Evolutionary conservation across 35 echinoderm and acorn worm species (phyloP), one percentile per base, ranked within the genome.

Genomic region (Eucidaris tribuloides): DNA sequence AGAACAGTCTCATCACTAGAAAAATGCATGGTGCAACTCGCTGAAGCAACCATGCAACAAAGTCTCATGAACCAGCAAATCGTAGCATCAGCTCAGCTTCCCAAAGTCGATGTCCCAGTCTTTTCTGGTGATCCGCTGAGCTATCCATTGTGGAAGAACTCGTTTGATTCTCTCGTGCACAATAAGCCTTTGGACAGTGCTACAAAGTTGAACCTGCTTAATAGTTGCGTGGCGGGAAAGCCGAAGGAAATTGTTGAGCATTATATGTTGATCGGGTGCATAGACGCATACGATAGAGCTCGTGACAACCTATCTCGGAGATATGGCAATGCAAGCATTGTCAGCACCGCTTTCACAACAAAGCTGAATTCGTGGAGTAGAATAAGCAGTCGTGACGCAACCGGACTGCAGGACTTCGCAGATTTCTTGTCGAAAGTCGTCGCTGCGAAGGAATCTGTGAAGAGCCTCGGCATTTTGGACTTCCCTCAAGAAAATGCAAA

Each of bases 401-500:
- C 42, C 20, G 62, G 58, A 0, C 40, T 84, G 33, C 1, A 62
- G 46, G 62, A 84, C 4, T 84, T 70, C 43, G 56, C 81, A 72
- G 81, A 72, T 45, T 84, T 65, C 24, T 22, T 84, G 0, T 40
- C 35, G 22, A 65, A 84, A 31, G 81, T 84, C 33, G 35, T 22
- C 45, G 62, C 41, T 2, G 81, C 81, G 6, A 65, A 25, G 25
- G 15, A 44, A 7, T n/a, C 59, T 2, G 60, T 71, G 24, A 48
- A 28, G 0, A 22, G 62, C 42, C 62, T 84, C 4, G 39, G 34
- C 9, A 46, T 84, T 14, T 34, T 84, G 25, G 62, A 84, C 33
- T 84, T 70, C 37, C 17, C 81, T 1, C 28, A 34, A 29, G 81
- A 84, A 72, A 84, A 84, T 32, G 81, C 62, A 14, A 65, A 84